A percentile compares a stretch with the other conserved stretches of the same genome.
phyloP scores from a whole-genome alignment of 2,888 invertebrate genomes.

The Ophion slaviceki region DNA sequence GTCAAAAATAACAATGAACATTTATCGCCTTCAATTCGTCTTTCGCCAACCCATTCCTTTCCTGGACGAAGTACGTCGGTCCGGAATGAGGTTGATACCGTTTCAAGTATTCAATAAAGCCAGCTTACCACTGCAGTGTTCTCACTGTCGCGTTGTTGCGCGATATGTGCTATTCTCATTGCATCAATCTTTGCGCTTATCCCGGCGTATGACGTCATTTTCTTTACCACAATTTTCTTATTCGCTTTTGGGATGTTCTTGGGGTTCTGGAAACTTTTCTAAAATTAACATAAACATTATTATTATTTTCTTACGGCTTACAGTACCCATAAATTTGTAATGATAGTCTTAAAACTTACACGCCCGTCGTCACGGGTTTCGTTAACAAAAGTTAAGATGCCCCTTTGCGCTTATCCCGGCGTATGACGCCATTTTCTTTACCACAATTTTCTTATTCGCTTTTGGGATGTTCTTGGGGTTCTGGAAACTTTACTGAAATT shows the following conservation, averaged over 20 bases:
- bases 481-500: conserved; percentile 26
- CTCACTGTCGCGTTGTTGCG: conserved; percentile 15
- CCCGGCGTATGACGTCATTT: conserved; percentile 16
- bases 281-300: conserved; percentile 28
- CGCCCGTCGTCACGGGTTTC: too few relatives aligned
- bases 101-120: conserved; percentile 29
- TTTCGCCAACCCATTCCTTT: conserved; percentile 31
- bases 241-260: conserved; percentile 31
- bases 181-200: conserved; percentile 5
- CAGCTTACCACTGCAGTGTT: conserved; percentile 33
- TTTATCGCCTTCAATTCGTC: conserved; percentile 40
- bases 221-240: conserved; percentile 17
- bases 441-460: conserved; percentile 20
- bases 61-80: conserved; percentile 34
- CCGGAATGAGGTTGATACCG: conserved; percentile 34
- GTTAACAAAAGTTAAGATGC: too few relatives aligned
- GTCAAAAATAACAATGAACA: conserved; percentile 42
- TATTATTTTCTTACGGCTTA: conserved; percentile 39
- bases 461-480: conserved; percentile 32
- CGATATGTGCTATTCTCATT: conserved; percentile 14
- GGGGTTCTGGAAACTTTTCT: conserved; percentile 26
- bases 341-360: too few relatives aligned
- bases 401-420: too few relatives aligned
- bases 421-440: too few relatives aligned
- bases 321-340: conserved; percentile 27